Evolutionary conservation across 2,888 invertebrate species (phyloP), one percentile per base, ranked within the genome.

Genomic region (Scrobipalpa atriplicella): DNA sequence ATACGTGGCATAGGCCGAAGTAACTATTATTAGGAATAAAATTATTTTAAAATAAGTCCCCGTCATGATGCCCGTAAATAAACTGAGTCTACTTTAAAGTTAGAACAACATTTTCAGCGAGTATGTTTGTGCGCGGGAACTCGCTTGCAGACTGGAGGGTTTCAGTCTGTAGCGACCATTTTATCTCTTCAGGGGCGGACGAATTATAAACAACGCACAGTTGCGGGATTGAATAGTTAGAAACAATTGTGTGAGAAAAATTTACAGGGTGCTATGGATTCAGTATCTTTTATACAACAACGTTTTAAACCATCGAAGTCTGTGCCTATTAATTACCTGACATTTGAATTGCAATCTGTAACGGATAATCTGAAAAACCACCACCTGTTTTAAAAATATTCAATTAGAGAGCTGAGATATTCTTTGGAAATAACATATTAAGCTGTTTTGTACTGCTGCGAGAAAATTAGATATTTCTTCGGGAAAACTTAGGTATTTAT

Each of bases 131-230:
- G 41, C 69, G 71, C 19, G 72, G 66, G 68, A 73, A 72, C 70
- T 72, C 73, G 60, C 76, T 69, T 60, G 66, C 71, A 72, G 72
- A 82, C 81, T 84, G 80, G 65, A 19, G 68, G 39, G 69, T 72
- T 75, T 71, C 72, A 58, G 13, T n/a, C 1, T n/a, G 58, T n/a
- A 6, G n/a, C 58, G 16, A 13, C 38, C 58, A 58, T 58, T 58
- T 58, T 38, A 58, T 58, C 1, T 16, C 29, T 38, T 9, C 29
- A 29, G 38, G 58, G 29, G 58, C 58, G 58, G n/a, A 38, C 58
- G n/a, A n/a, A 58, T 58, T 38, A 16, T 38, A 58, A 38, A 58
- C 18, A 58, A 58, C 16, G 8, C 38, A 16, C 36, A 38, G 16
- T 16, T 47, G n/a, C 16, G n/a, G 47, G n/a, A 47, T 16, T n/a